phyloP scores from a whole-genome alignment of 2,888 invertebrate species.

The Melinaea marsaeus region DNA sequence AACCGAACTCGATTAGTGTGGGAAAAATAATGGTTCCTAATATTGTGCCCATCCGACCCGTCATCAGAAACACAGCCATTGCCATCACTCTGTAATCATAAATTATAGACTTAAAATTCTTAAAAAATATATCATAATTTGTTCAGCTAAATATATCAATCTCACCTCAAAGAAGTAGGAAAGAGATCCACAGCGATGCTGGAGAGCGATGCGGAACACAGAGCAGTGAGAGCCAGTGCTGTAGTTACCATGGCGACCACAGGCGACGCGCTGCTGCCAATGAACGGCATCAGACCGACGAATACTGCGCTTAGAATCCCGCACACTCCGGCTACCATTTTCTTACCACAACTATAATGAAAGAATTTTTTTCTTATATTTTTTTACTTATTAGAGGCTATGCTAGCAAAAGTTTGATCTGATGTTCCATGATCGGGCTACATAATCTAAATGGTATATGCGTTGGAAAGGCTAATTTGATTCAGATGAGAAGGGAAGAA shows the following conservation, averaged over 20 bases:
- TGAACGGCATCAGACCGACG: conserved; percentile 74
- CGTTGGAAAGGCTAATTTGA: no score
- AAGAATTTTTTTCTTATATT: not conserved
- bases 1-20: conserved; percentile 81
- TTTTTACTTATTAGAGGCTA: no score
- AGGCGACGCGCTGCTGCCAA: conserved; percentile 68
- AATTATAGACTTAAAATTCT: not conserved
- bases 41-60: conserved; percentile 83
- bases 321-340: conserved; percentile 55
- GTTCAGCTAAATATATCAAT: no score
- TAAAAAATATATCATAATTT: no score
- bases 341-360: conserved; percentile 59
- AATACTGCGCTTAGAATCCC: conserved; percentile 67
- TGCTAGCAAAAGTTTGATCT: no score
- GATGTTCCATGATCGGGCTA: no score
- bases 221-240: conserved; percentile 72
- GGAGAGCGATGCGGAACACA: conserved; percentile 78
- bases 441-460: no score
- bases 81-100: conserved; percentile 81
- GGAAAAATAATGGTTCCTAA: conserved; percentile 85
- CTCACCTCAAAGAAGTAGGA: conserved; percentile 81
- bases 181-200: conserved; percentile 81
- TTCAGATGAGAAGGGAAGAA: no score
- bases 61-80: conserved; percentile 83
- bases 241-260: conserved; percentile 77